These are phyloP conservation scores for Pogoniulus pusillus DNA, from an alignment of 2,797 vertebrate genomes.

Conservation along the genomic window DNA sequence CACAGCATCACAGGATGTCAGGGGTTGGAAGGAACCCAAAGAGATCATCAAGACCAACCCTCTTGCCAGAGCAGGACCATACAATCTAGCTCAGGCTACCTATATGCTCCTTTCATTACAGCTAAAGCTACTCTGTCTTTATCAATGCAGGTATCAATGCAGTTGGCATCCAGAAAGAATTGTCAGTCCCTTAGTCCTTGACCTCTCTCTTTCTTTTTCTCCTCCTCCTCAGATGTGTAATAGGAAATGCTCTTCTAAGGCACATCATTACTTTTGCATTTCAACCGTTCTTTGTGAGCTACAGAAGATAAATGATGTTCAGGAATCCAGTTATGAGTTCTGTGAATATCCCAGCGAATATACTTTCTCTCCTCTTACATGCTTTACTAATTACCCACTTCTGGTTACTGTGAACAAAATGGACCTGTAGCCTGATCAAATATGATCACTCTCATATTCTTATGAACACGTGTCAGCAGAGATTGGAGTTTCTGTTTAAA, in stretches of 20 bases:
- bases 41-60: no score
- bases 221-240: neutral
- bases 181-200: neutral
- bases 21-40: no score
- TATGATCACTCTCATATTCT: neutral
- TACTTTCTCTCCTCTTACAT: neutral
- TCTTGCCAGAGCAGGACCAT: no score
- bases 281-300: neutral
- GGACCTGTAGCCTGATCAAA: neutral
- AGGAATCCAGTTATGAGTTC: neutral
- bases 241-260: neutral
- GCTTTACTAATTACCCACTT: neutral
- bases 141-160: fast-evolving
- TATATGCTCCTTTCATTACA: neutral
- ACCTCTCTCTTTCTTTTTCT: neutral
- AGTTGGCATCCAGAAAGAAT: neutral
- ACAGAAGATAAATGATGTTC: neutral
- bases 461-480: neutral
- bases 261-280: neutral
- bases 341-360: neutral
- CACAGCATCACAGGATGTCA: no score
- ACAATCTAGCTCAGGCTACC: neutral
- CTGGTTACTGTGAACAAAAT: neutral
- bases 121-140: neutral
- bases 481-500: neutral